These are phyloP conservation scores for Stegana nigrithorax DNA, from an alignment of 2,888 invertebrate species.

Conservation along the genomic window DNA sequence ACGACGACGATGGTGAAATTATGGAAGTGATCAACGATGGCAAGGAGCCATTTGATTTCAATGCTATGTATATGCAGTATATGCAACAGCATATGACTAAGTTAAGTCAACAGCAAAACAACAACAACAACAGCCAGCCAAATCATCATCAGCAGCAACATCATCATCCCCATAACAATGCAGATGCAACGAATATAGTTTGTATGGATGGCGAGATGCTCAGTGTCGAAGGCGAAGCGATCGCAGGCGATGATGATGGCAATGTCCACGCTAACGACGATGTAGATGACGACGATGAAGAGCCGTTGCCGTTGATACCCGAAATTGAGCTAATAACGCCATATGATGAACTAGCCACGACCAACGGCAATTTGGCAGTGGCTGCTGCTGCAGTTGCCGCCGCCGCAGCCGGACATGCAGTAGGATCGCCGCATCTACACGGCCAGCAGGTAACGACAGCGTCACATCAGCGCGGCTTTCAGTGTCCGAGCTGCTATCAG, in stretches of 20 bases:
- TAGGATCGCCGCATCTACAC: neutral
- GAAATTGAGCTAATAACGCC: conserved; percentile 67
- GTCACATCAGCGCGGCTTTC: conserved; percentile 53
- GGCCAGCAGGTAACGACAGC: conserved; percentile 4
- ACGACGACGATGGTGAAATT: conserved; percentile 29
- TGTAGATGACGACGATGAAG: conserved; percentile 59
- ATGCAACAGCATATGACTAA: conserved; percentile 65
- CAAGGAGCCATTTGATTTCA: conserved; percentile 49
- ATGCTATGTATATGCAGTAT: conserved; percentile 66
- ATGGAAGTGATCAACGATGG: conserved; percentile 41
- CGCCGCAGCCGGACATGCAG: conserved; percentile 11
- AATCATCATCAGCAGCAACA: neutral
- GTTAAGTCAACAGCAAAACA: conserved; percentile 30
- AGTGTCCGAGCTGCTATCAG: conserved; percentile 65
- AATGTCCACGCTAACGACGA: conserved; percentile 25
- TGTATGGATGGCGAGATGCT: too few relatives aligned
- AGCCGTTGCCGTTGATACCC: conserved; percentile 65
- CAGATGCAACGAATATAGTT: too few relatives aligned
- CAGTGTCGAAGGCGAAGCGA: too few relatives aligned
- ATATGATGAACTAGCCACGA: conserved; percentile 50
- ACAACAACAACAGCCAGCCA: conserved; percentile 34
- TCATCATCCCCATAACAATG: conserved; percentile 22
- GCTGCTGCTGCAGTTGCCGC: neutral
- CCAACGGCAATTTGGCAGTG: conserved; percentile 10
- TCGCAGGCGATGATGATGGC: conserved; percentile 15